These are phyloP conservation scores for Polyploca ridens DNA, from an alignment of 2,888 invertebrate genomes.

Conservation along the genomic window DNA sequence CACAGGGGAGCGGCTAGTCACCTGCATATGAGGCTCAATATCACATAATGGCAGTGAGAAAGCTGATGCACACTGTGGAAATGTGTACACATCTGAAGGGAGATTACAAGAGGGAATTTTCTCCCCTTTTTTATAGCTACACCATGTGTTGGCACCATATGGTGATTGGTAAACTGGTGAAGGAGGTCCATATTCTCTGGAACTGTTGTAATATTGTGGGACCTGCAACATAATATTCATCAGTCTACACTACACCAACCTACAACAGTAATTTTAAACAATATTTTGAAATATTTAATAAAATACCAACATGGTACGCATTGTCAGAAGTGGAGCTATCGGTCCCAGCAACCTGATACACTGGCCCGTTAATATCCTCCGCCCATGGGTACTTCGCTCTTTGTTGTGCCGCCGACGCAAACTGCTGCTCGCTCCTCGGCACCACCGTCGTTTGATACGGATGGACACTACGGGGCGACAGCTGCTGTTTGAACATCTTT, in stretches of 20 bases:
- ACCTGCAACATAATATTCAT: constrained; percentile 53
- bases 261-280: no score
- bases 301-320: constrained; percentile 70
- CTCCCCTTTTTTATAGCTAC: constrained; percentile 63
- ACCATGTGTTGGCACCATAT: constrained; percentile 72
- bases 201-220: constrained; percentile 70
- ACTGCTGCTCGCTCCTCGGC: constrained; percentile 75
- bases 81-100: constrained; percentile 58
- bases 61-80: constrained; percentile 74
- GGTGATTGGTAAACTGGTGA: constrained; percentile 80
- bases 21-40: constrained; percentile 51
- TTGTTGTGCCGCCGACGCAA: constrained; percentile 74
- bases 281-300: no score
- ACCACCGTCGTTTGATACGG: constrained; percentile 81
- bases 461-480: constrained; percentile 75
- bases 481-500: constrained; percentile 80
- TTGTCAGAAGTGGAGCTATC: constrained; percentile 81
- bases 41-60: constrained; percentile 76
- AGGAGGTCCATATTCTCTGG: constrained; percentile 70
- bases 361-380: constrained; percentile 68
- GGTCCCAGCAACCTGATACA: constrained; percentile 74
- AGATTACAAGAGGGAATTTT: constrained; percentile 49
- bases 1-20: constrained; percentile 57
- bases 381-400: constrained; percentile 79
- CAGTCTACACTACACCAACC: background rate